phyloP scores from a whole-genome alignment of 1,140 invertebrate genomes.

The roundworm (Caenorhabditis elegans) region WBcel235 BX284603.4:6458001-6458500 shows the following conservation, averaged over 20 bases:
- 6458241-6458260: conserved; percentile 34
- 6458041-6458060: conserved; percentile 33
- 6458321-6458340: no score
- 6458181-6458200: conserved; percentile 25
- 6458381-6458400: conserved; percentile 37
- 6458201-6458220: conserved; percentile 32
- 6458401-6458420: background rate
- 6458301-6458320: background rate
- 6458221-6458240: conserved; percentile 43
- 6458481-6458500: no score
- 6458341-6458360: conserved; percentile 25
- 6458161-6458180: conserved; percentile 34
- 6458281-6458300: conserved; percentile 31
- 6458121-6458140: background rate
- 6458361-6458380: conserved; percentile 7
- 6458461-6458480: no score
- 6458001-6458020: background rate
- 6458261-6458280: conserved; percentile 36
- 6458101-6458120: conserved; percentile 2
- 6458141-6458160: conserved; percentile 27
- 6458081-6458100: background rate
- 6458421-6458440: background rate
- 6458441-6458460: background rate
- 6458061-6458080: background rate
- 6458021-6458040: background rate